phyloP scores from a whole-genome alignment of 2,797 vertebrate genomes.

The Falco biarmicus region DNA sequence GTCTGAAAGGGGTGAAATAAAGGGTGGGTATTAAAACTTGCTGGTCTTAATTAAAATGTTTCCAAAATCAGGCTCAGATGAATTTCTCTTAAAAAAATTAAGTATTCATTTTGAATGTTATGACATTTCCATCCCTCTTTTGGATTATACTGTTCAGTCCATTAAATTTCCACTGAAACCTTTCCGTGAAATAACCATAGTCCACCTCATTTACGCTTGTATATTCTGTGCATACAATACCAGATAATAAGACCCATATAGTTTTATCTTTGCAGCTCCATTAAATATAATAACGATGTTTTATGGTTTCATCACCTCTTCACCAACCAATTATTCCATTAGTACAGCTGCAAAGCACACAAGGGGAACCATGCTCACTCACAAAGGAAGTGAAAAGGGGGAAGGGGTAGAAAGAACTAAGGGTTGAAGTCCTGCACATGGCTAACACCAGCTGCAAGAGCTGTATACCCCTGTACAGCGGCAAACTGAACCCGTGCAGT shows the following conservation, averaged over 20 bases:
- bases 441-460: background rate
- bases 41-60: constrained; percentile 1
- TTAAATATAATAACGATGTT: background rate
- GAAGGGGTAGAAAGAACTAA: background rate
- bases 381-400: background rate
- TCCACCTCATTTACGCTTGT: background rate
- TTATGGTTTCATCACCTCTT: constrained; percentile 8
- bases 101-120: background rate
- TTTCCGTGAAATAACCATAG: background rate
- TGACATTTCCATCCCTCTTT: constrained; percentile 14
- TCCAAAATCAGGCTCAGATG: background rate
- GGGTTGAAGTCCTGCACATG: background rate
- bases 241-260: background rate
- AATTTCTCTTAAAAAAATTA: background rate
- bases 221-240: background rate
- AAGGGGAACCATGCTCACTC: background rate
- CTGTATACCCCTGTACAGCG: fast-evolving
- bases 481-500: background rate
- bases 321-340: background rate
- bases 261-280: background rate
- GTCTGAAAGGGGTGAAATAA: background rate
- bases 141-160: background rate
- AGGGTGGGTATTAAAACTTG: background rate
- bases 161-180: constrained; percentile 19
- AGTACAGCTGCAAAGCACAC: background rate